Evolutionary conservation across 2,888 invertebrate species (phyloP), one percentile per base, ranked within the genome.

Genomic region (Eumacrocentrus americanus): DNA sequence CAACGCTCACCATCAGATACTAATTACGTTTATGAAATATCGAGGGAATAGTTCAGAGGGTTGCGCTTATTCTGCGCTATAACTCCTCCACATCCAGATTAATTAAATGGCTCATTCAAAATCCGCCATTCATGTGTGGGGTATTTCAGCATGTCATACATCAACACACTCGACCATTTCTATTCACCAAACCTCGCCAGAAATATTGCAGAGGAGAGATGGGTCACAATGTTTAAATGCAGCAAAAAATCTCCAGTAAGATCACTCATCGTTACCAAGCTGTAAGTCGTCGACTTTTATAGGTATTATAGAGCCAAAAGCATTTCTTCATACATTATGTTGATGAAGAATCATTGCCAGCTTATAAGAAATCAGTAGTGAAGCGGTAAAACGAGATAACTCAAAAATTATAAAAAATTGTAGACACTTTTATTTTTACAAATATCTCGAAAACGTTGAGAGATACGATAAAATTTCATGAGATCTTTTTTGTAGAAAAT

Each of bases 1-100:
- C 16, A 35, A 14, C 23, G 20, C 18, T 23, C 34, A 56, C 18
- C 20, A 48, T n/a, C n/a, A n/a, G 14, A 37, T 47, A n/a, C 52
- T 58, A 46, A 52, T 58, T 52, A 52, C 12, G 6, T 25, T 37
- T 16, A 23, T 59, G 47, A 59, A 59, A 53, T 59, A 48, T 53
- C 40, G 40, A 38, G 18, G 20, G 20, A 11, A 12, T 35, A 38
- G 9, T 38, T 52, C 23, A 9, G 18, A n/a, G 6, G 11, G 18
- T 34, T 38, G 42, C 40, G 35, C 50, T 50, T 50, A 35, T 50
- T n/a, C n/a, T 34, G n/a, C 35, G 9, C 29, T 50, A 20, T 34
- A n/a, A n/a, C n/a, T n/a, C n/a, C 29, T 53, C 53, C 25, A 25
- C 29, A 42, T 53, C 29, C 18, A 40, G 9, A 18, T 53, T 23